A percentile compares a stretch with the other conserved stretches of the same genome.
These are phyloP conservation scores for Bombylius discolor DNA, from an alignment of 2,888 invertebrate species.

Conservation along the genomic window DNA sequence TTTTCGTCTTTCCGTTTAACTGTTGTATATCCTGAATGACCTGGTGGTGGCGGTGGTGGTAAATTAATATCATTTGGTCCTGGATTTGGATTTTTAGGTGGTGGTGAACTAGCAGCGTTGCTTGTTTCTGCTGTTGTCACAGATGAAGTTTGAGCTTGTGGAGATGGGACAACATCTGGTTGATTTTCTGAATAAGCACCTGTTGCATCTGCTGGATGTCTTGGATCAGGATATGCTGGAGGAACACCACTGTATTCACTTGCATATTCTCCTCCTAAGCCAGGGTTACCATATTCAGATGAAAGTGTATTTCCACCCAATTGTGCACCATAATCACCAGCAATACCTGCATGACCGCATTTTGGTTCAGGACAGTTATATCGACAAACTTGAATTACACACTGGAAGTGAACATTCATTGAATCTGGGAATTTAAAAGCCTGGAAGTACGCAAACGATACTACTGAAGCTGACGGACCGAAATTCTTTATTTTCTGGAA, in stretches of 20 bases:
- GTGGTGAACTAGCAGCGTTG: slow-evolving; percentile 41
- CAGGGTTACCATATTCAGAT: slow-evolving; percentile 43
- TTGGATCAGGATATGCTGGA: slow-evolving; percentile 73
- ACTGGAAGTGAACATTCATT: slow-evolving; percentile 95
- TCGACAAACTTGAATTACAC: slow-evolving; percentile 87
- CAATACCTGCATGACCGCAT: slow-evolving; percentile 53
- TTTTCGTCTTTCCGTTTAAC: slow-evolving; percentile 67
- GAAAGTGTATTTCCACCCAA: slow-evolving; percentile 44
- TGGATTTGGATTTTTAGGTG: slow-evolving; percentile 33
- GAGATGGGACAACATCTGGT: slow-evolving; percentile 65
- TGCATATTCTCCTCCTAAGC: slow-evolving; percentile 27
- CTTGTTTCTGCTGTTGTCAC: slow-evolving; percentile 52
- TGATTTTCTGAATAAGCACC: slow-evolving; percentile 74
- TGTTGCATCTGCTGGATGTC: slow-evolving; percentile 73
- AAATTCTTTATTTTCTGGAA: slow-evolving; percentile 95
- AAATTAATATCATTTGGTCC: slow-evolving; percentile 57
- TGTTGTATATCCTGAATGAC: slow-evolving; percentile 68
- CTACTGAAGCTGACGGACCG: slow-evolving; percentile 85
- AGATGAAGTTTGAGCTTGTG: slow-evolving; percentile 64
- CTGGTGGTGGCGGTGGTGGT: slow-evolving; percentile 75
- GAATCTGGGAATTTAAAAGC: slow-evolving; percentile 95
- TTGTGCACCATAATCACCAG: slow-evolving; percentile 51
- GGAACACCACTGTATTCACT: slow-evolving; percentile 65
- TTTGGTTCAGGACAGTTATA: slow-evolving; percentile 89
- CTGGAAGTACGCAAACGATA: slow-evolving; percentile 91